Percentiles rank a stretch among this genome's conserved stretches.
Conservation (phyloP, 2,888 invertebrate species). For the Plemyria rubiginata region DNA sequence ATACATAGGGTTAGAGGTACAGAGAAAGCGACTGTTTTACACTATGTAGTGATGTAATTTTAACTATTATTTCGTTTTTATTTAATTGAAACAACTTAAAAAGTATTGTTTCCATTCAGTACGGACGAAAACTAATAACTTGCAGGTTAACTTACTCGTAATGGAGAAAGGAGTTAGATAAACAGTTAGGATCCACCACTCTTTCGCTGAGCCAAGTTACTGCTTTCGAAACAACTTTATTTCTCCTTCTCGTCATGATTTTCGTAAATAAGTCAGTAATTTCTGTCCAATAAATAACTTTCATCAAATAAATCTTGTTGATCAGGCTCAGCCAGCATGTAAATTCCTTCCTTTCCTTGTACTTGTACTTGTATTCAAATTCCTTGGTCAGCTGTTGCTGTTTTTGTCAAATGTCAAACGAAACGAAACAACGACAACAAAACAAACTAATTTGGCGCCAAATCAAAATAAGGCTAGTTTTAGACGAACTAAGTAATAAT, state of each 20-base stretch:
- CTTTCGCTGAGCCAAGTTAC: constrained; percentile 76
- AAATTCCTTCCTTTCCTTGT: no score
- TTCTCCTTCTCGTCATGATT: constrained; percentile 54
- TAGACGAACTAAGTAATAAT: no score
- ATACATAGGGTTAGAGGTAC: no score
- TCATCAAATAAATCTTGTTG: no score
- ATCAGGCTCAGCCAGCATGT: no score
- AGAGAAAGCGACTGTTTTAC: no score
- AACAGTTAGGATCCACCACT: constrained; percentile 60
- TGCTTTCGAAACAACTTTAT: constrained; percentile 49
- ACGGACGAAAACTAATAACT: neutral
- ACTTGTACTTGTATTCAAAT: no score
- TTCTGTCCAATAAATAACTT: neutral
- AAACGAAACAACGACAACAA: neutral
- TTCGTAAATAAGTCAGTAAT: neutral
- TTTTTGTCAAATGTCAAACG: constrained; percentile 11
- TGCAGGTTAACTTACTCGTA: constrained; percentile 64
- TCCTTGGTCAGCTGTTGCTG: no score
- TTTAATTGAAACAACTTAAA: neutral
- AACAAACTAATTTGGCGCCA: neutral
- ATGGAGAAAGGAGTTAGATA: constrained; percentile 64
- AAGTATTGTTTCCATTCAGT: neutral
- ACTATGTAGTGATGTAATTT: no score
- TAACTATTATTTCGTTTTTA: no score
- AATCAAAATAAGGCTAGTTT: neutral